Evolutionary conservation across 2,888 invertebrate genomes (phyloP), one percentile per base, ranked within the genome.

Genomic region (Microplitis manilae): DNA sequence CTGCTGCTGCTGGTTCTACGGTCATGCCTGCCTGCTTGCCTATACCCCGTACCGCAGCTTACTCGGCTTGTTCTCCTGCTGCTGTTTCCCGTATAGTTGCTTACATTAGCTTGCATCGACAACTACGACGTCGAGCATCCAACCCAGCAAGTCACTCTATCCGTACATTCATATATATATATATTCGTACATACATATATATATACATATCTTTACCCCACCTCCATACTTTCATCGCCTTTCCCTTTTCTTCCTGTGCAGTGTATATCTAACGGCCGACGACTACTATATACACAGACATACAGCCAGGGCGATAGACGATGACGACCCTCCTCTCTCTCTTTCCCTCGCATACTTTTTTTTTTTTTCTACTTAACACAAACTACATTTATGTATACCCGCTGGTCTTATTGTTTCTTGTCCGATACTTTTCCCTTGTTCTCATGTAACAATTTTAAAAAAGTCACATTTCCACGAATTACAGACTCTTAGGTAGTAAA

Each of bases 1-100:
- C 87, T 87, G 87, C 87, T 87, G 87, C 80, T 79, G 83, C 86
- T 87, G 87, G 9, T 50, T 50, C 50, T 50, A 13, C 50, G 50
- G 50, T 50, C 50, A 50, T 50, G 50, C 50, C 50, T 50, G 50
- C 50, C 9, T 50, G 50, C 50, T 50, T 50, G 50, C 50, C 50
- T 50, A 13, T 50, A 5, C 9, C 50, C 50, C 50, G 50, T 50
- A 50, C 50, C 50, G 13, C 50, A 50, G 50, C 50, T 50, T 50
- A 50, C 50, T 50, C 50, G 50, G 13, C 9, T 50, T 87, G 86
- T 81, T 83, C 82, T 85, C 81, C 83, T 79, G 81, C 81, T 78
- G 61, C 50, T 50, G 50, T 13, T 50, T 30, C 7, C 9, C 13
- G 50, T 13, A 50, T 13, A 50, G 73, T 65, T 80, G 79, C 79